Conservation (phyloP, 1,140 invertebrate genomes). For the Drosophila ohnishii region DNA sequence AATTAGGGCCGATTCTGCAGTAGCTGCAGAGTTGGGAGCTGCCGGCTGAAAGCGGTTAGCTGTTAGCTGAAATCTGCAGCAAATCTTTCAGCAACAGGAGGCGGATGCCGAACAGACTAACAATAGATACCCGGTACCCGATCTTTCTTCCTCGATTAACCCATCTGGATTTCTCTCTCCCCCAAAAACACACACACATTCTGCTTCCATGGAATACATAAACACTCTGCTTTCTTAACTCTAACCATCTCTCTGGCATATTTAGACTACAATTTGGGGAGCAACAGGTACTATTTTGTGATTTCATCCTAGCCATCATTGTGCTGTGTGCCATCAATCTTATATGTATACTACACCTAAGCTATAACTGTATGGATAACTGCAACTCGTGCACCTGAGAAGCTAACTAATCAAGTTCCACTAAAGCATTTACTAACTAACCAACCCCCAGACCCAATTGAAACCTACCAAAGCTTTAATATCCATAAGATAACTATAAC, state of each 20-base stretch:
- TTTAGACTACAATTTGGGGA: slow-evolving; percentile 87
- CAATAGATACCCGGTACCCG: slow-evolving; percentile 33
- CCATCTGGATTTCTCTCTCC: slow-evolving; percentile 39
- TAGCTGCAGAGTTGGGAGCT: slow-evolving; percentile 41
- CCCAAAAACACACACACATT: slow-evolving; percentile 9
- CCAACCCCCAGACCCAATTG: slow-evolving; percentile 13
- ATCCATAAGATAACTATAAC: slow-evolving; percentile 25
- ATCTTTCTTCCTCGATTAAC: slow-evolving; percentile 35
- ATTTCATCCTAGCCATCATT: slow-evolving; percentile 87
- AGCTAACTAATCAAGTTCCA: slow-evolving; percentile 9
- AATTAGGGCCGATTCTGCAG: slow-evolving; percentile 62
- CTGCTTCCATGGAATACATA: slow-evolving; percentile 32
- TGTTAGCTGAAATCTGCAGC: slow-evolving; percentile 34
- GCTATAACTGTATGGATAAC: slow-evolving; percentile 78
- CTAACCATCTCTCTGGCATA: slow-evolving; percentile 23
- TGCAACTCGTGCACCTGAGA: slow-evolving; percentile 68
- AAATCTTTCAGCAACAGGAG: slow-evolving; percentile 31
- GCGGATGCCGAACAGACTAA: slow-evolving; percentile 27
- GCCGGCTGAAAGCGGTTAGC: slow-evolving; percentile 21
- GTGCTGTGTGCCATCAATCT: slow-evolving; percentile 87
- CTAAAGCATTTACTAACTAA: slow-evolving; percentile 31
- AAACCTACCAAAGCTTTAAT: slow-evolving; percentile 36
- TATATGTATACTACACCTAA: slow-evolving; percentile 86
- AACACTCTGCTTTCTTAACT: slow-evolving; percentile 56
- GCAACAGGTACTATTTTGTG: slow-evolving; percentile 88